Evolutionary conservation across 2,113 vertebrate species (phyloP), one percentile per base, ranked within the genome.

Genomic region (Sminthopsis crassicaudata): DNA sequence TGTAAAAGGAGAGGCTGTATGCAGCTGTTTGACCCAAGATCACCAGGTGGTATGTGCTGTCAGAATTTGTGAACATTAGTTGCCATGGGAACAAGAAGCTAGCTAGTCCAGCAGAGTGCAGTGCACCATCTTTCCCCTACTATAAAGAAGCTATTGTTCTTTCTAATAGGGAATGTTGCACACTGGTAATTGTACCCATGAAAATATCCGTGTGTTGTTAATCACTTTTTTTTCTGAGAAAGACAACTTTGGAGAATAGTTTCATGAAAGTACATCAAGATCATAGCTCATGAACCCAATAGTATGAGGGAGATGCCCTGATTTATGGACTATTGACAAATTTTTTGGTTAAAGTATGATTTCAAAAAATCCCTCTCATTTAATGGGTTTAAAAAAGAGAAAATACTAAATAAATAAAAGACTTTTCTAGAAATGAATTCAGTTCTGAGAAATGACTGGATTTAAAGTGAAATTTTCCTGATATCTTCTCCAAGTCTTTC

Each of bases 281-380:
- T 95, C 25, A 57, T 94, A 2, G 24, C 91, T 0, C 25, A 53
- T 93, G 95, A 95, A 22, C 48, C 46, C 46, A 94, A 76, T 95
- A 95, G 89, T 25, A 91, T 57, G 94, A 93, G 96, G 25, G 30
- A 97, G 92, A 94, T 94, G 48, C 14, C 53, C 92, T 95, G 93
- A 94, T 96, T 97, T 96, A 96, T 96, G 97, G 94, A 96, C 93
- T 94, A 94, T 91, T 95, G 55, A 97, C 54, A 93, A 95, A 96
- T 46, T 88, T 95, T 92, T 52, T 92, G 52, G 10, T 96, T 92
- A 25, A 97, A 97, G 90, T 91, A 92, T 26, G 90, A 84, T 36
- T 91, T 84, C 76, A 57, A 51, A 97, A 30, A n/a, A 91, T 95
- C 94, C 94, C 46, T 88, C 46, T 7, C 42, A 91, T 91, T 93